These are phyloP conservation scores for Chironomus striatipennis DNA, from an alignment of 1,140 invertebrate species.

Conservation along the genomic window DNA sequence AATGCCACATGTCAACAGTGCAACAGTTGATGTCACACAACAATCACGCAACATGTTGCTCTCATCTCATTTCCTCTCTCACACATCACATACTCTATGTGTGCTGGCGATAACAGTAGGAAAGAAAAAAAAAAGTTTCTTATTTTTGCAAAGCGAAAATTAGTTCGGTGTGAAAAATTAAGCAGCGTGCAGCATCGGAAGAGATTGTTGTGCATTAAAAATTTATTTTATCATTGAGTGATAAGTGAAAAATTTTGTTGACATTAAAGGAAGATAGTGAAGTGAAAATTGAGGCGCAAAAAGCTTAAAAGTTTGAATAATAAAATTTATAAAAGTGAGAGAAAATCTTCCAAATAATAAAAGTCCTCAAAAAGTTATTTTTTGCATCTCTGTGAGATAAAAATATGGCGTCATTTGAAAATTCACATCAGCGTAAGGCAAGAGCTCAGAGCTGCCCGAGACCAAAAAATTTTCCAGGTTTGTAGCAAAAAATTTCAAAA, in stretches of 20 bases:
- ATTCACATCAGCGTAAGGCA: neutral
- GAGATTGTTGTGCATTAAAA: neutral
- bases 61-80: neutral
- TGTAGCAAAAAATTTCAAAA: neutral
- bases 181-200: neutral
- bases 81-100: neutral
- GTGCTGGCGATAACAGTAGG: neutral
- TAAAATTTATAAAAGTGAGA: neutral
- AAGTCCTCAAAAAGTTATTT: neutral
- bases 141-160: slow-evolving; percentile 18
- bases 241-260: neutral
- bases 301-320: neutral
- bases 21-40: neutral
- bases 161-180: slow-evolving; percentile 22
- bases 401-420: neutral
- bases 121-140: slow-evolving; percentile 19
- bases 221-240: neutral
- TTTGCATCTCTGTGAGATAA: neutral
- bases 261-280: neutral
- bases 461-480: neutral
- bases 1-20: no score
- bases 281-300: neutral
- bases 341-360: neutral
- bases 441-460: neutral
- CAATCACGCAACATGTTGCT: neutral